Conservation (phyloP, 2,113 vertebrate genomes). For the Patagioenas fasciata region DNA sequence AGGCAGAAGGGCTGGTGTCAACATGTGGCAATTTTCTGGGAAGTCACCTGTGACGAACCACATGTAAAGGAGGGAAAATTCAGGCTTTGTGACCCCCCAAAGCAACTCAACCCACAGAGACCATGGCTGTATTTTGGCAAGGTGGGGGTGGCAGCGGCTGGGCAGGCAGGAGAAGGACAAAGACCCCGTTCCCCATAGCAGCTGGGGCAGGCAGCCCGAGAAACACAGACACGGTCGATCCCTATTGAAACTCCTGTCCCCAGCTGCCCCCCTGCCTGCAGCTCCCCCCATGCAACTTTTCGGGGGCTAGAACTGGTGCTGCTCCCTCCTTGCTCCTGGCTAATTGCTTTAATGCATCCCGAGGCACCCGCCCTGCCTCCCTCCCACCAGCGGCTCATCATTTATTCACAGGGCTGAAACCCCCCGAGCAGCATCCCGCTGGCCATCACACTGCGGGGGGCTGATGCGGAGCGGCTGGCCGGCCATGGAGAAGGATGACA, state of each 20-base stretch:
- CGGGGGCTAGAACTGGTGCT: neutral
- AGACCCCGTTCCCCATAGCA: neutral
- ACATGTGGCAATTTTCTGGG: neutral
- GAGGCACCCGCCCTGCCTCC: slow-evolving; percentile 20
- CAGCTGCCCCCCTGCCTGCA: fast-evolving
- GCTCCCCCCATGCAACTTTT: neutral
- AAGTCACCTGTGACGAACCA: neutral
- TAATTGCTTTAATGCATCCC: slow-evolving; percentile 69
- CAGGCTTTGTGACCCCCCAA: neutral
- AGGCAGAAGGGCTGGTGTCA: neutral
- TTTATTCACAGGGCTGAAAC: slow-evolving; percentile 63
- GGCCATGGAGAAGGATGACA: slow-evolving; percentile 73
- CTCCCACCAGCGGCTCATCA: slow-evolving; percentile 64
- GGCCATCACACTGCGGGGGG: slow-evolving; percentile 59
- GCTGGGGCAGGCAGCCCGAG: neutral
- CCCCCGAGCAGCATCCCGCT: slow-evolving; percentile 63
- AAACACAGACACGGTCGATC: fast-evolving
- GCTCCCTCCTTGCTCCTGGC: neutral
- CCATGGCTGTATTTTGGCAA: neutral
- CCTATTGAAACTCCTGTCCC: neutral
- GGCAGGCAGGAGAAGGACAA: neutral
- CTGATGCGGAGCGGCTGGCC: slow-evolving; percentile 61
- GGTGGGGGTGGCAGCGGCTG: neutral
- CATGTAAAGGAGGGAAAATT: neutral
- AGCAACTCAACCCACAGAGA: neutral